Conservation (phyloP, 1,140 invertebrate genomes). For the Atta texana region DNA sequence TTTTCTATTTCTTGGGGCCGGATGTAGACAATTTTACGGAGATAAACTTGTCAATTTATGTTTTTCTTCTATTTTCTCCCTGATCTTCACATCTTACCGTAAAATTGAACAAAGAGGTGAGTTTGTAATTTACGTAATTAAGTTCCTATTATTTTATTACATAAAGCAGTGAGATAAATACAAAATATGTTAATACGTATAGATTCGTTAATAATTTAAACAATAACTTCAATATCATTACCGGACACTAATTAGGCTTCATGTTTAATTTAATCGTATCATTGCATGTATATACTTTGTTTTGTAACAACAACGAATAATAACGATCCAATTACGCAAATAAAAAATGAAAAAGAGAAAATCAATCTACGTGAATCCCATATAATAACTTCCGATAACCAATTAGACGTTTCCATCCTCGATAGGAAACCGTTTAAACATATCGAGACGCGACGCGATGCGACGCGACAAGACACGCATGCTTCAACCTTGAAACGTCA, state of each 20-base stretch:
- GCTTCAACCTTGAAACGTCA: slow-evolving; percentile 29
- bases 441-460: slow-evolving; percentile 34
- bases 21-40: slow-evolving; percentile 40
- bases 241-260: slow-evolving; percentile 19
- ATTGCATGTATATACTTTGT: background rate
- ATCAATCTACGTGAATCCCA: background rate
- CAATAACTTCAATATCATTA: background rate
- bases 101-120: background rate
- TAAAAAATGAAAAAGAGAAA: background rate
- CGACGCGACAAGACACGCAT: slow-evolving; percentile 33
- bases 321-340: slow-evolving; percentile 32
- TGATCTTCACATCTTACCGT: background rate
- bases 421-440: slow-evolving; percentile 16
- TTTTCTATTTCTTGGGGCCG: slow-evolving; percentile 65
- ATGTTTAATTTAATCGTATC: slow-evolving; percentile 10
- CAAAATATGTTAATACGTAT: background rate
- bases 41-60: slow-evolving; percentile 9
- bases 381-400: slow-evolving; percentile 23
- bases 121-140: background rate
- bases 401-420: slow-evolving; percentile 28
- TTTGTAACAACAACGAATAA: slow-evolving; percentile 9
- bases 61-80: background rate
- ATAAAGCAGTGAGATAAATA: background rate
- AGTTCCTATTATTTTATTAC: background rate
- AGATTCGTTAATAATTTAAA: slow-evolving; percentile 21